Percentiles rank a stretch among this genome's conserved stretches.
phyloP scores from a whole-genome alignment of 2,888 invertebrate species.

The Cantharis flavilabris region DNA sequence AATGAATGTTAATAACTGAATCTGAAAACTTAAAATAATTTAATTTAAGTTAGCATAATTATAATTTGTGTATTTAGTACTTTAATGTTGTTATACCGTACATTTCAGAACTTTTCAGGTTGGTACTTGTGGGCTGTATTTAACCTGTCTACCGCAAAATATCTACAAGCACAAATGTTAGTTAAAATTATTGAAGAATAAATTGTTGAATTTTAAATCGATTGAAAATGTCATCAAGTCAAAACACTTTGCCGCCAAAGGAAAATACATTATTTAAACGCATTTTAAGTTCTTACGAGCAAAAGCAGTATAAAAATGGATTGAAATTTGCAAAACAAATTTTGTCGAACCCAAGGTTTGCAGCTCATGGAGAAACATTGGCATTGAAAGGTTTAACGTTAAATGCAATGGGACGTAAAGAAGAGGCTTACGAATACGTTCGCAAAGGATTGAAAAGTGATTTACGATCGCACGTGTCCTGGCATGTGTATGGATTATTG shows the following conservation, averaged over 20 bases:
- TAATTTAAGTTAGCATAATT: too few species aligned
- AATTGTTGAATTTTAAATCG: slow-evolving; percentile 48
- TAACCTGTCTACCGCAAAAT: background rate
- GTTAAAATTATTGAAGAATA: background rate
- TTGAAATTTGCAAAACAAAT: slow-evolving; percentile 99
- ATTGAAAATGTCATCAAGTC: slow-evolving; percentile 85
- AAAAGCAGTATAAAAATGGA: slow-evolving; percentile 99
- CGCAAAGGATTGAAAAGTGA: slow-evolving; percentile 94
- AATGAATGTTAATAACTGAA: too few species aligned
- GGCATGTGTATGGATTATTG: slow-evolving; percentile 98
- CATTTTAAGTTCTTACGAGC: slow-evolving; percentile 99
- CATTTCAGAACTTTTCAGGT: background rate
- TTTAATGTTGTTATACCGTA: background rate
- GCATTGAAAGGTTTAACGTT: slow-evolving; percentile 99
- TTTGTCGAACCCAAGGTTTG: slow-evolving; percentile 91
- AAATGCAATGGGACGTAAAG: slow-evolving; percentile 95
- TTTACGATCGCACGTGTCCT: slow-evolving; percentile 96
- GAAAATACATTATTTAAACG: slow-evolving; percentile 99
- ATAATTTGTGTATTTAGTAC: background rate
- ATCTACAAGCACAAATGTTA: background rate
- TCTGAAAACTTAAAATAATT: too few species aligned
- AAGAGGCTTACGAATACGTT: slow-evolving; percentile 98
- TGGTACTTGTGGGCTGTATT: background rate
- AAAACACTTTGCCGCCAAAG: slow-evolving; percentile 97
- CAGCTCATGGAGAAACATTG: slow-evolving; percentile 99